A percentile compares a stretch with the other conserved stretches of the same genome.
phyloP scores from a whole-genome alignment of 2,113 vertebrate genomes.

The Hemiscyllium ocellatum region DNA sequence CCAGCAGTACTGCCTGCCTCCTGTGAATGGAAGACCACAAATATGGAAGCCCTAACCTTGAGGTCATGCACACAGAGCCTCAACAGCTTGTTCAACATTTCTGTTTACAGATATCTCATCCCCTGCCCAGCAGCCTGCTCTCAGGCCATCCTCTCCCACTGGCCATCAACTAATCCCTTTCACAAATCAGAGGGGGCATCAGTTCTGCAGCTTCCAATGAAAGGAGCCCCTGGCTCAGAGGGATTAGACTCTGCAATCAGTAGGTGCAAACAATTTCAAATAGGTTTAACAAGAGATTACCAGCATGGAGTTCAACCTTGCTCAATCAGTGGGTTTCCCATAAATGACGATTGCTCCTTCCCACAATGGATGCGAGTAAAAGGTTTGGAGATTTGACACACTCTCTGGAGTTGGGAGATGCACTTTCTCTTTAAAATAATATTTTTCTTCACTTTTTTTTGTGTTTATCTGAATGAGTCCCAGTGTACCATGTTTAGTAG shows the following conservation, averaged over 20 bases:
- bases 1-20: background rate
- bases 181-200: slow-evolving; percentile 26
- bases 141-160: background rate
- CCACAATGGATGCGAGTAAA: background rate
- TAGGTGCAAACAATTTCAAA: slow-evolving; percentile 31
- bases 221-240: slow-evolving; percentile 12
- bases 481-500: background rate
- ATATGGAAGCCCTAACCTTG: slow-evolving; percentile 8
- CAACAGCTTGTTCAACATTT: slow-evolving; percentile 24
- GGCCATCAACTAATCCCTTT: background rate
- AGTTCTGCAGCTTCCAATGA: background rate
- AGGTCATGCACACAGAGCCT: background rate
- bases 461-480: background rate
- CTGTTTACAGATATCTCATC: slow-evolving; percentile 26
- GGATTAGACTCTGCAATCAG: slow-evolving; percentile 35
- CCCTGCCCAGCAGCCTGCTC: slow-evolving; percentile 15
- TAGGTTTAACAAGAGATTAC: slow-evolving; percentile 38
- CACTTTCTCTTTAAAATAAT: background rate
- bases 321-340: slow-evolving; percentile 12
- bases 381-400: background rate
- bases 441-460: background rate
- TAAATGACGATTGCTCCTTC: slow-evolving; percentile 24
- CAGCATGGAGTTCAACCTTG: slow-evolving; percentile 27
- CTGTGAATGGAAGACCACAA: slow-evolving; percentile 19
- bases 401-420: background rate